A percentile compares a stretch with the other conserved stretches of the same genome.
phyloP scores from a whole-genome alignment of 2,888 invertebrate species.

The Eupithecia tripunctaria region DNA sequence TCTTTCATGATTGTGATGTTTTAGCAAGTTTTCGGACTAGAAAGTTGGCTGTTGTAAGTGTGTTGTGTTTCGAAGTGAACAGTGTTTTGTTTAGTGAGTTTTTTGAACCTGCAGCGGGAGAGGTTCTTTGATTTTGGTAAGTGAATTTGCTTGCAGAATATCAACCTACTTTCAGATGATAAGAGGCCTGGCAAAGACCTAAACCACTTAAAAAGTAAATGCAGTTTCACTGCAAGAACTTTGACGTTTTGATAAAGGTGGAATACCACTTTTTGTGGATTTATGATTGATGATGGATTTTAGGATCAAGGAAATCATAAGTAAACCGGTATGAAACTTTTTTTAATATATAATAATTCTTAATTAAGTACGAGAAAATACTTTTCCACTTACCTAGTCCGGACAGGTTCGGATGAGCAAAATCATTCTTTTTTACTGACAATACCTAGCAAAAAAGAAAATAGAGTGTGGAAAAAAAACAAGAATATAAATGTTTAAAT shows the following conservation, averaged over 20 bases:
- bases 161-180: constrained; percentile 5
- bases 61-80: constrained; percentile 43
- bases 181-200: not conserved
- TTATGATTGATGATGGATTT: too few relatives aligned
- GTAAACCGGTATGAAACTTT: not conserved
- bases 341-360: not conserved
- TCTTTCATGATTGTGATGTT: constrained; percentile 37
- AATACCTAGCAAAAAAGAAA: too few relatives aligned
- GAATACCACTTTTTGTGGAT: not conserved
- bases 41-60: constrained; percentile 45
- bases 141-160: constrained; percentile 29
- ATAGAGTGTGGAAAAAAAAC: too few relatives aligned
- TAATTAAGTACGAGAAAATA: not conserved
- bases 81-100: constrained; percentile 48
- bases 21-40: constrained; percentile 40
- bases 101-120: constrained; percentile 45
- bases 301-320: not conserved
- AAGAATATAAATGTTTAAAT: too few relatives aligned
- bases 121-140: constrained; percentile 41
- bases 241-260: not conserved
- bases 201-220: not conserved
- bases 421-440: not conserved
- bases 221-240: not conserved
- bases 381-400: not conserved
- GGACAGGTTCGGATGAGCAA: not conserved